Percentiles rank a stretch among this genome's conserved stretches.
phyloP scores from a whole-genome alignment of 2,888 invertebrate genomes.

The Gymnocheta viridis region DNA sequence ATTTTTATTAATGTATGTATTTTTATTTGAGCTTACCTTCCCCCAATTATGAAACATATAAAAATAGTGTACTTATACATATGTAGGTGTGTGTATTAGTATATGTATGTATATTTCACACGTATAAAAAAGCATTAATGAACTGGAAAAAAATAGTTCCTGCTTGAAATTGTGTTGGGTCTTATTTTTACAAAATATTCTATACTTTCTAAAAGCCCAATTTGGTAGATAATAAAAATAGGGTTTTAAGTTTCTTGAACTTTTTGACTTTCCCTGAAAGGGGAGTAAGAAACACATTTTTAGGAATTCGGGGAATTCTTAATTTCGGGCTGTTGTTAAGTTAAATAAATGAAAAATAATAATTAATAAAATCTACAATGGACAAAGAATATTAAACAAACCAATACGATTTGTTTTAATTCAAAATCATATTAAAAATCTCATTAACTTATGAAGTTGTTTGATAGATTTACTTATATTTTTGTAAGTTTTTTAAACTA shows the following conservation, averaged over 20 bases:
- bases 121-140: slow-evolving; percentile 39
- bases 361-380: too few relatives aligned
- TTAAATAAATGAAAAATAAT: too few relatives aligned
- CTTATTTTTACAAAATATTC: slow-evolving; percentile 10
- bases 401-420: too few relatives aligned
- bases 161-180: slow-evolving; percentile 28
- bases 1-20: too few relatives aligned
- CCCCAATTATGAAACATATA: neutral
- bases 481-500: too few relatives aligned
- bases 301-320: too few relatives aligned
- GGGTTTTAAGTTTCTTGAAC: neutral
- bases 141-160: slow-evolving; percentile 53
- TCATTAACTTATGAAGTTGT: too few relatives aligned
- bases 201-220: slow-evolving; percentile 56
- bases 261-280: neutral
- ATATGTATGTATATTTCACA: neutral
- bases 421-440: too few relatives aligned
- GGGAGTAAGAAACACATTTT: neutral
- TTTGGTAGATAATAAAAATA: neutral
- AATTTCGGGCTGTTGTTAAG: too few relatives aligned
- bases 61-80: neutral
- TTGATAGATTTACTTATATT: too few relatives aligned
- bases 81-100: neutral
- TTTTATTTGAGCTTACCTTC: slow-evolving; percentile 24
- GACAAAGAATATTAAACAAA: too few relatives aligned